Evolutionary conservation across 2,797 vertebrate genomes (phyloP).

Genomic region (Cossypha polioptera): DNA sequence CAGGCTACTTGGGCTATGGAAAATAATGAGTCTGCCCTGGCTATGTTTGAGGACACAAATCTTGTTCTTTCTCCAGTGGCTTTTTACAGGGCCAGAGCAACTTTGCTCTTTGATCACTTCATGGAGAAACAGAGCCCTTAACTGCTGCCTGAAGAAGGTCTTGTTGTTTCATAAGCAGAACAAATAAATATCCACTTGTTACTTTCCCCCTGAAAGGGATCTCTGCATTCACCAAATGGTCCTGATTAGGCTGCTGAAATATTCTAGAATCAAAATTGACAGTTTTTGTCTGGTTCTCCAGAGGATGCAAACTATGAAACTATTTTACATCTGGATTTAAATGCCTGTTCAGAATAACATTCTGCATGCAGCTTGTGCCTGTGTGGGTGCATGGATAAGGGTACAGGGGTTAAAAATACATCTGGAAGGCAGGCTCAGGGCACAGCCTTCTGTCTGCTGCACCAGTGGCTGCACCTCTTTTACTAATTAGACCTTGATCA

Average conservation of each 20-base stretch:
- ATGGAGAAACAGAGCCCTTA: neutral
- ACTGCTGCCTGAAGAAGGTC: neutral
- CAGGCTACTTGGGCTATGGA: neutral
- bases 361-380: neutral
- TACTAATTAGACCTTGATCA: slow-evolving; percentile 43
- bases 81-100: neutral
- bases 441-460: neutral
- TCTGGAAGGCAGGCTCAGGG: neutral
- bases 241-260: neutral
- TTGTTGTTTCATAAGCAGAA: neutral
- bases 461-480: neutral
- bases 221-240: neutral
- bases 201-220: neutral
- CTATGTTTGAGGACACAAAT: neutral
- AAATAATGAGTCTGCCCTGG: neutral
- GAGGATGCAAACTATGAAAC: neutral
- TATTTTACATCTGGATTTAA: neutral
- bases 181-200: slow-evolving; percentile 3
- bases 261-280: neutral
- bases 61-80: neutral
- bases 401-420: neutral
- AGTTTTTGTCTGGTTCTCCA: neutral
- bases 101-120: neutral
- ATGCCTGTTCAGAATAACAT: neutral
- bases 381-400: neutral